A percentile compares a stretch with the other conserved stretches of the same genome.
Conservation (phyloP, 2,797 vertebrate genomes). For the Clarias fuscus region DNA sequence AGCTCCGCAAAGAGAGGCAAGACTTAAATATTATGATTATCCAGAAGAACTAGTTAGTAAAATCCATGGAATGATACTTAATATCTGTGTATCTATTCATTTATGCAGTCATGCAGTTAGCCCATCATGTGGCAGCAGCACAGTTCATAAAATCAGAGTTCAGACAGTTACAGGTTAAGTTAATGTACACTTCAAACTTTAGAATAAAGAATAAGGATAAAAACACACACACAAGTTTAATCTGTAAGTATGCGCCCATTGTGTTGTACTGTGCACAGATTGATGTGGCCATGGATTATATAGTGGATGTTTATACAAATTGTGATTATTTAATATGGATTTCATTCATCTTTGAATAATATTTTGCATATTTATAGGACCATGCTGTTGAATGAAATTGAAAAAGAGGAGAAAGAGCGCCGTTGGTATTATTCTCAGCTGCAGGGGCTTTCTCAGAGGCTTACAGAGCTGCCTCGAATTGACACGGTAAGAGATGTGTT, state of each 20-base stretch:
- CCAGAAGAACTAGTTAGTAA: neutral
- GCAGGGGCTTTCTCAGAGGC: slow-evolving; percentile 86
- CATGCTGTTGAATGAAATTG: slow-evolving; percentile 88
- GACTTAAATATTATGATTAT: slow-evolving; percentile 19
- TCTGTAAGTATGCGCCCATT: neutral
- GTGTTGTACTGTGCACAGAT: neutral
- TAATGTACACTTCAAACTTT: neutral
- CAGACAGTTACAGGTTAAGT: neutral
- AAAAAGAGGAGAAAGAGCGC: slow-evolving; percentile 93
- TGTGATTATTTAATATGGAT: neutral
- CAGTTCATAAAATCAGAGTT: neutral
- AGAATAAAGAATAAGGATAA: neutral
- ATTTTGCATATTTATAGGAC: slow-evolving; percentile 69
- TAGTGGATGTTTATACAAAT: neutral
- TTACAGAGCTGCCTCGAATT: slow-evolving; percentile 88
- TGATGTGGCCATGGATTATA: neutral
- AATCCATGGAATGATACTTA: neutral
- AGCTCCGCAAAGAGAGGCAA: slow-evolving; percentile 92
- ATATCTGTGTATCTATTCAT: neutral
- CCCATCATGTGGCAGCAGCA: neutral
- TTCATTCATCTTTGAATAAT: neutral
- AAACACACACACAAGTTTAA: neutral
- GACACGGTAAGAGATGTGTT: slow-evolving; percentile 80
- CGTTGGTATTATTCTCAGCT: slow-evolving; percentile 92
- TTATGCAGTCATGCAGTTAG: neutral